A percentile compares a stretch with the other conserved stretches of the same genome.
Evolutionary conservation across 2,113 vertebrate species (phyloP).

Genomic region (Phyllopteryx taeniolatus): DNA sequence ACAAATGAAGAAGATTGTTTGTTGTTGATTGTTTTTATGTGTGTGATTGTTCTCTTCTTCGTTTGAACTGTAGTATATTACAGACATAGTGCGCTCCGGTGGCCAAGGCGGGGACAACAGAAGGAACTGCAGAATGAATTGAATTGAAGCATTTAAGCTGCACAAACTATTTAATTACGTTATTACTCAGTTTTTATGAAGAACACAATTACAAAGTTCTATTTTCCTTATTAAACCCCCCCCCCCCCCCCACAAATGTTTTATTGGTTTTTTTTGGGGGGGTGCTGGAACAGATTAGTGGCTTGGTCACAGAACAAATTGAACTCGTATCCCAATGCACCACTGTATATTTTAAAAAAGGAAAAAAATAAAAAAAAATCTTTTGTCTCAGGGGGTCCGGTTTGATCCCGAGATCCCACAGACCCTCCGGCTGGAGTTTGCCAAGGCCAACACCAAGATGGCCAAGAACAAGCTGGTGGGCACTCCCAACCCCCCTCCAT

Average conservation of each 20-base stretch:
- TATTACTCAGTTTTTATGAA: not conserved
- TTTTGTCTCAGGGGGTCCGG: slow-evolving; percentile 82
- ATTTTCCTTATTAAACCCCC: not conserved
- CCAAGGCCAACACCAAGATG: slow-evolving; percentile 99
- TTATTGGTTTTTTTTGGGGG: not conserved
- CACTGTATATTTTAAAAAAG: not conserved
- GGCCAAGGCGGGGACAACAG: too few species aligned
- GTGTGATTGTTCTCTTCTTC: too few species aligned
- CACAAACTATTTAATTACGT: not conserved
- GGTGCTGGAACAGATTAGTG: not conserved
- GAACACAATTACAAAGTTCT: not conserved
- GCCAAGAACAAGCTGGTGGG: slow-evolving; percentile 96
- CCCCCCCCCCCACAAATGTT: not conserved
- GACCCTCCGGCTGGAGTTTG: slow-evolving; percentile 93
- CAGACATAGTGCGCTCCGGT: too few species aligned
- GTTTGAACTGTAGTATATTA: too few species aligned
- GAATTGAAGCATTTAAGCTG: not conserved
- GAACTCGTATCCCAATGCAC: too few species aligned
- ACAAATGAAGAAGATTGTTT: too few species aligned
- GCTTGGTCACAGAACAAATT: too few species aligned
- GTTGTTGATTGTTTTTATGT: too few species aligned
- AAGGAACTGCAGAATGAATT: too few species aligned
- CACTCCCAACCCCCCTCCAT: slow-evolving; percentile 87
- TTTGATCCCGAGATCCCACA: slow-evolving; percentile 98
- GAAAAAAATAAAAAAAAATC: too few species aligned